Evolutionary conservation across 2,888 invertebrate genomes (phyloP), one percentile per base, ranked within the genome.

Genomic region (Uropetala carovei): DNA sequence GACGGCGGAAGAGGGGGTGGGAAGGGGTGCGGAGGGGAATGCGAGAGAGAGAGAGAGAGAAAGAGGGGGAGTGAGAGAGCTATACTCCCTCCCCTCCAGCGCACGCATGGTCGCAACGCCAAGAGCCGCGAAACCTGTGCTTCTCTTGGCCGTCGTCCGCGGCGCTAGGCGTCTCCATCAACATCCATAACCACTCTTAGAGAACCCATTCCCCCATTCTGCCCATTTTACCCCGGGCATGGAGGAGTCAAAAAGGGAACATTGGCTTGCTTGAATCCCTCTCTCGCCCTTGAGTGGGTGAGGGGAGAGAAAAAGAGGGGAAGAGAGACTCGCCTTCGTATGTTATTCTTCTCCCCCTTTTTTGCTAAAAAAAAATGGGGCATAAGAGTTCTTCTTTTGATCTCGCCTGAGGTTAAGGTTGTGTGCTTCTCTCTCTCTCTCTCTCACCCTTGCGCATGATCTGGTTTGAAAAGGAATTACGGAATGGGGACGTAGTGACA

Each of bases 91-190:
- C 86, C 60, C 59, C 86, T 60, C 86, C 60, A 43, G 89, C 89
- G 89, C 89, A 89, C 89, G 89, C 86, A 86, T 27, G 60, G 59
- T 59, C 86, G 60, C 86, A 86, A 86, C 86, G 86, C 86, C 86
- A 60, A 60, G 68, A 68, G 68, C 64, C 89, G 64, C 64, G 64
- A 68, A 89, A 89, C 64, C 64, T 64, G 89, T 64, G 56, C 68
- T 68, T 89, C 89, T 89, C 68, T 43, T 10, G 43, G 30, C 89
- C 64, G 89, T n/a, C 89, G 89, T 89, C 64, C 43, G 89, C 43
- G 89, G 89, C 89, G 89, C 64, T 89, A 27, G 60, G n/a, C 11
- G 64, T 56, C 43, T 16, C 56, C 89, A 11, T 27, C 59, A 60
- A 60, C 86, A 86, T 86, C 60, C 60, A 86, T 60, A 86, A 86